phyloP scores from a whole-genome alignment of 2,113 vertebrate species.

The Hystrix brachyura region DNA sequence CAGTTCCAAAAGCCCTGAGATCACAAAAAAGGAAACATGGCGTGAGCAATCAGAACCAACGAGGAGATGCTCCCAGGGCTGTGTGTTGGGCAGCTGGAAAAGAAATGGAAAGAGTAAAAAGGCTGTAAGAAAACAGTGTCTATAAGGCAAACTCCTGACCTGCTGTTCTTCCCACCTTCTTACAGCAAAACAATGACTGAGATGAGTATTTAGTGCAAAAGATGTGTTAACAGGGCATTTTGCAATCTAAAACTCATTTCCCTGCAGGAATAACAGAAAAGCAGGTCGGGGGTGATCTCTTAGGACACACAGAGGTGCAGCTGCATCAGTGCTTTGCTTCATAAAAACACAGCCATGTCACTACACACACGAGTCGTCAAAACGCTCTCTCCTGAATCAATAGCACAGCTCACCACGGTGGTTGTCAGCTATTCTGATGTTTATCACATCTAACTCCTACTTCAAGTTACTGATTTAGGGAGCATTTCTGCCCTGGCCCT shows the following conservation, averaged over 20 bases:
- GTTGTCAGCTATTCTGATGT: not conserved
- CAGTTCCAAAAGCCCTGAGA: not conserved
- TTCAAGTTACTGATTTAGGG: not conserved
- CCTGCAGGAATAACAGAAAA: not conserved
- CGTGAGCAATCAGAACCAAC: not conserved
- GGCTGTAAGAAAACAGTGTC: not conserved
- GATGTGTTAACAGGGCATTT: not conserved
- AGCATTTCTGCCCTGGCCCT: not conserved
- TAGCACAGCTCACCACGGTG: not conserved
- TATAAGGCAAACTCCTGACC: not conserved
- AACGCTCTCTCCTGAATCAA: not conserved
- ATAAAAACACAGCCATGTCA: not conserved
- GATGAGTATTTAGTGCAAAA: not conserved
- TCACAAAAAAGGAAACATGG: not conserved
- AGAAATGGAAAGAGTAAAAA: not conserved
- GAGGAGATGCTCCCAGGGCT: not conserved
- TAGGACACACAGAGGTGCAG: not conserved
- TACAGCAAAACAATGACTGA: not conserved
- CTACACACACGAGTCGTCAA: not conserved
- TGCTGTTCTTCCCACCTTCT: not conserved
- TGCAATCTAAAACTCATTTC: not conserved
- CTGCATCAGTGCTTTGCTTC: not conserved
- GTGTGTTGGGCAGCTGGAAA: not conserved
- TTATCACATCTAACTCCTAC: not conserved
- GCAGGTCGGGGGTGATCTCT: not conserved